Conservation (phyloP, 2,888 invertebrate genomes). For the Hydraecia micacea region DNA sequence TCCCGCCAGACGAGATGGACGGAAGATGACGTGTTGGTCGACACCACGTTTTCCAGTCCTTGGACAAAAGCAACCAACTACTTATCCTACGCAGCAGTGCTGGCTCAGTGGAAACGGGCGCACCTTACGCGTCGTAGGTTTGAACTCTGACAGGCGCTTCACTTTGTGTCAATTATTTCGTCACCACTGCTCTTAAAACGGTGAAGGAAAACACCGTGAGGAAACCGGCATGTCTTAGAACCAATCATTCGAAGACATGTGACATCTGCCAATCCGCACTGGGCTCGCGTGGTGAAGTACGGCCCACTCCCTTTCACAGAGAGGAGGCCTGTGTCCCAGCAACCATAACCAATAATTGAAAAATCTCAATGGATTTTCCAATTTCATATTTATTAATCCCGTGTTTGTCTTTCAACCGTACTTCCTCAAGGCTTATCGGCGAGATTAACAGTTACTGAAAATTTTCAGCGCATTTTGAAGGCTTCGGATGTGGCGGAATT, state of each 20-base stretch:
- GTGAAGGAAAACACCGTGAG: background rate
- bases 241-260: background rate
- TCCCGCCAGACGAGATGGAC: background rate
- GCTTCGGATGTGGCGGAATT: slow-evolving; percentile 19
- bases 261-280: background rate
- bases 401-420: slow-evolving; percentile 8
- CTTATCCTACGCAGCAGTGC: background rate
- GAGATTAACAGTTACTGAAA: slow-evolving; percentile 29
- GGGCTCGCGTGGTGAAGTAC: background rate
- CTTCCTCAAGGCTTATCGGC: slow-evolving; percentile 26
- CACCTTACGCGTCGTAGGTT: background rate
- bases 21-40: background rate
- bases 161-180: background rate
- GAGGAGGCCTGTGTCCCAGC: too few relatives aligned
- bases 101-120: background rate
- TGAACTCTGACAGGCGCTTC: background rate
- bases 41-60: background rate
- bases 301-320: too few relatives aligned
- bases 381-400: slow-evolving; percentile 33
- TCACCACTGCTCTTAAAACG: background rate
- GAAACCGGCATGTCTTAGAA: background rate
- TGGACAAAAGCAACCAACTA: background rate
- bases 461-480: slow-evolving; percentile 21
- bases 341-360: background rate
- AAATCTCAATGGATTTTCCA: background rate